Evolutionary conservation across 2,888 invertebrate species (phyloP), one percentile per base, ranked within the genome.

Genomic region (Pyralis farinalis): DNA sequence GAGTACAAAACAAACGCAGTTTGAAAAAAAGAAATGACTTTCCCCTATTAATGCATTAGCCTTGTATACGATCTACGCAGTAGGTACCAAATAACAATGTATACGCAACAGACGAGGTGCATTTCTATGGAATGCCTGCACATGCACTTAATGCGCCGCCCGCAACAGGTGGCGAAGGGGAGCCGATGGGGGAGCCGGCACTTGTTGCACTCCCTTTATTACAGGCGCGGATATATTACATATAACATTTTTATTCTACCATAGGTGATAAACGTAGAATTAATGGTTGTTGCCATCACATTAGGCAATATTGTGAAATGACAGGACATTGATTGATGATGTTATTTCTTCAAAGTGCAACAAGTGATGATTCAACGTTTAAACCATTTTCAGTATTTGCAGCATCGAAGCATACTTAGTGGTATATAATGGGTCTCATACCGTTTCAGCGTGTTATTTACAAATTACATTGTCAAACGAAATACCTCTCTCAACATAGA

Each of bases 181-280:
- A n/a, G 43, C 34, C 37, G 9, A 7, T n/a, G 34, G 34, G 40
- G 28, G 43, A 34, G 42, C 25, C 16, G 16, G 12, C 53, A 54
- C 53, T 54, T 54, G 53, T 54, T 51, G 53, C 51, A 16, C 43
- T 30, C 44, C 43, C 40, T 48, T 44, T 38, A 37, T 35, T 34
- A 25, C 36, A 27, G 3, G 7, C 7, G 25, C 25, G 37, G 40
- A 49, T 45, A 47, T 36, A 34, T 42, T 40, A 40, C 35, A 42
- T 16, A 36, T 43, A 40, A 46, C 47, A 42, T 48, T 45, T 45
- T 45, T 42, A 53, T 47, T 44, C 34, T 37, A 16, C 4, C 3
- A 2, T 16, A 4, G 3, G 4, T 3, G 16, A 4, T 35, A 12
- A 4, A 35, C 8, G 31, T 9, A n/a, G 30, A 11, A 9, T 20